phyloP scores from a whole-genome alignment of 1,140 invertebrate genomes.

The Eriocheir sinensis region DNA sequence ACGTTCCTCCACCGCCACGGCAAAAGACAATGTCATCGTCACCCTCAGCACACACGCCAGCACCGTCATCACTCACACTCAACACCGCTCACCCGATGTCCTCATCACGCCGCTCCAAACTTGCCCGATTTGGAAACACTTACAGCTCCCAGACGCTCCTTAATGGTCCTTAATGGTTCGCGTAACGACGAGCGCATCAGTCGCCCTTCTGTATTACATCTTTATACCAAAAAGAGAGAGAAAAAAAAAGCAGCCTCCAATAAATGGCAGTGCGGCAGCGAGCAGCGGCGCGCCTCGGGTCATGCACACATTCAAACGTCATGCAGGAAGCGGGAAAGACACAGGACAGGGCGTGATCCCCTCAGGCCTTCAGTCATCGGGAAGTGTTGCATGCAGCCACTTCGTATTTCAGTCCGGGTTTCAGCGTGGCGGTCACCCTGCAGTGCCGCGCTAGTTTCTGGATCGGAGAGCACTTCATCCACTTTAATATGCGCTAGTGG shows the following conservation, averaged over 20 bases:
- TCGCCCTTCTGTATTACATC: background rate
- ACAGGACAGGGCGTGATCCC: background rate
- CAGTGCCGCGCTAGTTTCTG: background rate
- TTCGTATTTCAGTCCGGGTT: too few relatives aligned
- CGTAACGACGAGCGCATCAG: background rate
- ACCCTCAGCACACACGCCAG: background rate
- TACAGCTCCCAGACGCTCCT: background rate
- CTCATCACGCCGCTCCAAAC: background rate
- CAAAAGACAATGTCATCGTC: background rate
- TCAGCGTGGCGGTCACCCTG: too few relatives aligned
- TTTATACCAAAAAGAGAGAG: background rate
- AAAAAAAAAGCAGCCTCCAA: background rate
- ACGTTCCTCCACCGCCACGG: background rate
- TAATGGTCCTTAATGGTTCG: conserved; percentile 2
- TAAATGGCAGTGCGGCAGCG: background rate
- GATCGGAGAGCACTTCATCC: background rate
- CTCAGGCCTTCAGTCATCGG: background rate
- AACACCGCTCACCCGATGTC: background rate
- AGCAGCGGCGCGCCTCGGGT: background rate
- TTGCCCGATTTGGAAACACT: background rate
- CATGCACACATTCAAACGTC: background rate
- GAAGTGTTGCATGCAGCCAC: background rate
- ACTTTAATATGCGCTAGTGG: background rate
- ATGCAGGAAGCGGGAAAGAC: background rate
- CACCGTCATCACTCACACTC: background rate